Evolutionary conservation across 92 coral and sea anemone species (phyloP), one percentile per base, ranked within the genome.

Genomic region (Heteractis magnifica): DNA sequence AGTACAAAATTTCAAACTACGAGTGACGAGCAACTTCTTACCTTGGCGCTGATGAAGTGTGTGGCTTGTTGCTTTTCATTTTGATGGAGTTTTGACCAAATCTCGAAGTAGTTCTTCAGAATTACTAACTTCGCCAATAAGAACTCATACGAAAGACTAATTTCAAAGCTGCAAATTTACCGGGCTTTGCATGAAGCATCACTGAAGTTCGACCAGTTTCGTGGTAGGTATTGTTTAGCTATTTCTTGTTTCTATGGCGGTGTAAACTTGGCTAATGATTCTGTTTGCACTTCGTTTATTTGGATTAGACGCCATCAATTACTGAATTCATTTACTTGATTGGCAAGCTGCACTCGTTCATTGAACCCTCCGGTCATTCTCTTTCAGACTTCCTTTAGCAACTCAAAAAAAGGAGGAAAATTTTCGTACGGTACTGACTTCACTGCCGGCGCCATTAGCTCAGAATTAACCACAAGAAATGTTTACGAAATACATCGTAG

Each of bases 231-330:
- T 68, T 68, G 73, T 68, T 26, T 68, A 48, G 23, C 11, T 68
- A 50, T 68, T 68, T 68, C 49, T 23, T 10, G 73, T 68, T 68
- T 68, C 73, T 68, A 68, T 68, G 73, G 73, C 13, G 73, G 73
- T 68, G 49, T 26, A 68, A 68, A 26, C 73, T 68, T 26, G 73
- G 49, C 73, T 68, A 68, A 68, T 68, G 49, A 23, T 48, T 26
- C 5, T 68, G 49, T 68, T 68, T 68, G 49, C 15, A 68, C 73
- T 68, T 68, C 44, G 73, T 68, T 68, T 68, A 26, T 68, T 68
- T 21, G 73, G 49, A 68, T 21, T 21, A 20, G 73, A 4, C 23
- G 11, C 49, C 50, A 26, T 26, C 49, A 10, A 68, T 68, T 68
- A 26, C 44, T 68, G 73, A 68, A 68, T 68, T 7, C 73, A 68